A percentile compares a stretch with the other conserved stretches of the same genome.
Evolutionary conservation across 2,888 invertebrate species (phyloP).

Genomic region (Trachelus troglodyta): DNA sequence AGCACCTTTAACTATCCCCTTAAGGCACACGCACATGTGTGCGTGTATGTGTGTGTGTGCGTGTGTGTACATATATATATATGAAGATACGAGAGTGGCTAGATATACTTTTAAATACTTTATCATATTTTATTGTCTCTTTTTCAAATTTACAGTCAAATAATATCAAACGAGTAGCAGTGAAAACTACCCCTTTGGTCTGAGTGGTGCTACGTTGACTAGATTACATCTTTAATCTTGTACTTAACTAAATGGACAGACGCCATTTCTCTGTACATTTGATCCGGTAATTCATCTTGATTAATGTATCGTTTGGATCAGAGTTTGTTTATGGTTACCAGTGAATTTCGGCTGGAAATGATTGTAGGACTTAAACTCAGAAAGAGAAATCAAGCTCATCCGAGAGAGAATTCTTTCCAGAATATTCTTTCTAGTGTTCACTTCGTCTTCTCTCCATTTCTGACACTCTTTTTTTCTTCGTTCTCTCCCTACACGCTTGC

Average conservation of each 20-base stretch:
- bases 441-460: not conserved
- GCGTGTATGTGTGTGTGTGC: too few species aligned
- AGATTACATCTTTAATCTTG: not conserved
- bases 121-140: not conserved
- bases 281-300: not conserved
- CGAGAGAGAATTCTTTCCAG: not conserved
- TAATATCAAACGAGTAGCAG: not conserved
- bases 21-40: not conserved
- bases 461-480: not conserved
- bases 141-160: not conserved
- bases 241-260: not conserved
- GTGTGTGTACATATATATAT: too few species aligned
- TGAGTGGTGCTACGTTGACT: too few species aligned
- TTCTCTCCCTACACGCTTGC: slow-evolving; percentile 27
- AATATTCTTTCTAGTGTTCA: not conserved
- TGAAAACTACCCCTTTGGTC: not conserved
- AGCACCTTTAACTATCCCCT: not conserved
- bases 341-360: not conserved
- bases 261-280: not conserved
- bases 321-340: not conserved
- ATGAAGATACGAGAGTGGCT: not conserved
- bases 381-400: not conserved
- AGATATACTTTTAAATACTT: not conserved
- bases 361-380: not conserved
- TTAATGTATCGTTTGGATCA: not conserved